Percentiles rank a stretch among this genome's conserved stretches.
Conservation (phyloP, 2,113 vertebrate genomes). For the Hippocampus barbouri region DNA sequence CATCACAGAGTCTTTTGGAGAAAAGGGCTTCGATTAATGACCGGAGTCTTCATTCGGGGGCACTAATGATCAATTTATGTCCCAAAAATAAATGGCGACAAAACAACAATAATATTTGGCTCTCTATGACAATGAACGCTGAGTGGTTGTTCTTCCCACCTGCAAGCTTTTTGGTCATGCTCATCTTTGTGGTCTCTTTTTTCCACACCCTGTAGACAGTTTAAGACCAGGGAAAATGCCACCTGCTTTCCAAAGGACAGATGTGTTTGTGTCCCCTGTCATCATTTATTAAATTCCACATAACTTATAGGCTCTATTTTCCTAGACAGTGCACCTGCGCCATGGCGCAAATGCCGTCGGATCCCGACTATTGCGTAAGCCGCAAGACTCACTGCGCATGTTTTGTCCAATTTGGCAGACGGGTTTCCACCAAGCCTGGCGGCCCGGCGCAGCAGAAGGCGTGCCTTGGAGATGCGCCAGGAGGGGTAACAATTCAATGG, state of each 20-base stretch:
- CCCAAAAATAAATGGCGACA: not conserved
- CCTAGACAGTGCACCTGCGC: constrained; percentile 18
- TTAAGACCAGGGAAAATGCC: constrained; percentile 38
- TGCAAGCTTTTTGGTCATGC: constrained; percentile 19
- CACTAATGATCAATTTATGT: constrained; percentile 5
- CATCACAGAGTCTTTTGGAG: constrained; percentile 31
- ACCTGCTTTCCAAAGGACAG: constrained; percentile 33
- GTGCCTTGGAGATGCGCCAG: too few species aligned
- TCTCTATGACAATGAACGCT: constrained; percentile 5
- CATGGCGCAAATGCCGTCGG: too few species aligned
- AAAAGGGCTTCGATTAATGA: constrained; percentile 9
- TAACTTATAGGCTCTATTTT: constrained; percentile 12
- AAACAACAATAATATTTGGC: not conserved
- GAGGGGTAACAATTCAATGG: too few species aligned
- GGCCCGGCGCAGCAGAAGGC: too few species aligned
- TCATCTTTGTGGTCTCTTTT: constrained; percentile 8
- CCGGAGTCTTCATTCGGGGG: constrained; percentile 28
- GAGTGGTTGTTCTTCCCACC: constrained; percentile 12
- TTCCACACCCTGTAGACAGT: constrained; percentile 52
- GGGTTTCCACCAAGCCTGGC: too few species aligned
- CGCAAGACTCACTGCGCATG: too few species aligned
- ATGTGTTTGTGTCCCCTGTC: constrained; percentile 40
- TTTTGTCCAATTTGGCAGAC: too few species aligned
- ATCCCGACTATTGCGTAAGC: too few species aligned
- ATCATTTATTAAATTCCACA: constrained; percentile 54